Evolutionary conservation across 2,888 invertebrate species (phyloP), one percentile per base, ranked within the genome.

Genomic region (Chymomyza caudatula): DNA sequence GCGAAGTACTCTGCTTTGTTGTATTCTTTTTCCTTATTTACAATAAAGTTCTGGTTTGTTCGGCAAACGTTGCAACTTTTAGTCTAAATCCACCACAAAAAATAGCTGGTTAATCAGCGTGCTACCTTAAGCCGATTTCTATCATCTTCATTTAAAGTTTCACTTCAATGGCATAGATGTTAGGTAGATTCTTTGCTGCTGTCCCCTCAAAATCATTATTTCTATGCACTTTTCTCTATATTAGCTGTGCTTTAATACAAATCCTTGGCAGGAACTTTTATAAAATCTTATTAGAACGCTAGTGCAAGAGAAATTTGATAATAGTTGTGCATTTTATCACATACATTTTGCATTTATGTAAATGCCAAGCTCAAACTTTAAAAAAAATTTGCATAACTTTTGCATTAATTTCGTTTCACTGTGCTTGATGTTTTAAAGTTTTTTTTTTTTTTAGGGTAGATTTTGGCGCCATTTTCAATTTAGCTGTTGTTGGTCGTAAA

Each of bases 401-500:
- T 37, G 29, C 29, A 37, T 37, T 11, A 11, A 37, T 37, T 37
- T 37, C 2, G 29, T 37, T 37, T 37, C 29, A 37, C 29, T 37
- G 29, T 37, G 29, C 29, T 37, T 37, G 29, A 37, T 37, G 29
- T 37, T 37, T 37, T 37, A 37, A 37, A 37, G 29, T 37, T 11
- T 11, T 73, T 58, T 58, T 54, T n/a, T n/a, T 68, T 67, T 60
- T 22, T 49, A 37, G 64, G 63, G 69, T 22, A 17, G 51, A 20
- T 20, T 17, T 54, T 52, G 59, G 67, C 59, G 55, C 53, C 68
- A 76, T 78, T 84, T 78, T 67, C 71, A 70, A 71, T 71, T 71
- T 71, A 54, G 63, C 69, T n/a, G n/a, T n/a, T n/a, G n/a, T n/a
- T n/a, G n/a, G n/a, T 64, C 82, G 75, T 67, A 81, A 77, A 80